A percentile compares a stretch with the other conserved stretches of the same genome.
These are phyloP conservation scores for Scrobipalpa costella DNA, from an alignment of 2,888 invertebrate species.

Conservation along the genomic window DNA sequence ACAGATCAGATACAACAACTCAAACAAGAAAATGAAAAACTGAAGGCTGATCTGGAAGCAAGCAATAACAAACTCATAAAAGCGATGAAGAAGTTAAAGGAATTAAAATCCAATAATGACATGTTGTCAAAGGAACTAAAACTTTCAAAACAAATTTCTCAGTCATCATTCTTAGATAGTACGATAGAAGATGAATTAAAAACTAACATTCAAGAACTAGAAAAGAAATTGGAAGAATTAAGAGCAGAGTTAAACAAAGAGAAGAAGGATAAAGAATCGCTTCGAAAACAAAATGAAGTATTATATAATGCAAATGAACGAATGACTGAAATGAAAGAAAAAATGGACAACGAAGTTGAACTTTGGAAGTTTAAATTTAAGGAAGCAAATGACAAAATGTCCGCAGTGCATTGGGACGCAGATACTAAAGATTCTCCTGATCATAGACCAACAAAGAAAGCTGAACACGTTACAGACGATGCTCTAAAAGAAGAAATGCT, in stretches of 20 bases:
- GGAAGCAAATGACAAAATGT: slow-evolving; percentile 85
- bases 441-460: slow-evolving; percentile 35
- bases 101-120: slow-evolving; percentile 87
- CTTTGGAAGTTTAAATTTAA: slow-evolving; percentile 87
- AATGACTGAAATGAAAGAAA: slow-evolving; percentile 90
- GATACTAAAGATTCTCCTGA: slow-evolving; percentile 46
- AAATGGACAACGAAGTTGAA: slow-evolving; percentile 88
- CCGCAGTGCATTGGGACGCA: slow-evolving; percentile 66
- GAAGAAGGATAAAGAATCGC: slow-evolving; percentile 84
- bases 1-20: slow-evolving; percentile 82
- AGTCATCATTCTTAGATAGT: slow-evolving; percentile 85
- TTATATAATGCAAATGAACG: slow-evolving; percentile 88
- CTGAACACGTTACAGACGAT: slow-evolving; percentile 36
- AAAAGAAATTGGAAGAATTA: slow-evolving; percentile 83
- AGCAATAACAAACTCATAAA: slow-evolving; percentile 87
- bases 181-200: slow-evolving; percentile 92
- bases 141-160: slow-evolving; percentile 73
- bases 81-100: slow-evolving; percentile 91
- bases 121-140: slow-evolving; percentile 79
- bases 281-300: slow-evolving; percentile 87
- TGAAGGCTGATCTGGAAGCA: slow-evolving; percentile 83
- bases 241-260: slow-evolving; percentile 81
- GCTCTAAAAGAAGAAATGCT: slow-evolving; percentile 54
- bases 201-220: slow-evolving; percentile 83
- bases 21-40: slow-evolving; percentile 78